phyloP scores from a whole-genome alignment of 2,888 invertebrate species.

The Ophraella communa region DNA sequence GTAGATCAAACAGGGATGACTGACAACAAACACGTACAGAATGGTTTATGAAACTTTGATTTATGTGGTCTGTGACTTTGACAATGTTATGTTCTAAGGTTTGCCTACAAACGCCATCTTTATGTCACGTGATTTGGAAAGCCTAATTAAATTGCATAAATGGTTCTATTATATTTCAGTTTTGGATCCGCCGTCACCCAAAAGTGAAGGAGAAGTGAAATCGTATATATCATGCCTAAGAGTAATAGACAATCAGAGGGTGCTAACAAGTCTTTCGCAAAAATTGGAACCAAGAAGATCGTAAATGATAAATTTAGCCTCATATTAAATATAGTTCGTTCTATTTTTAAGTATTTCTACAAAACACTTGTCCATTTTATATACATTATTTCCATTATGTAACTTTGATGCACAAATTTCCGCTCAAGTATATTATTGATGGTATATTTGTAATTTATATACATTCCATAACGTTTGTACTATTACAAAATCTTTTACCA shows the following conservation, averaged over 20 bases:
- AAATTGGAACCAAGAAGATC: slow-evolving; percentile 73
- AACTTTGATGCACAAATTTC: neutral
- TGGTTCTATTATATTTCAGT: slow-evolving; percentile 60
- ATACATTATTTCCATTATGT: neutral
- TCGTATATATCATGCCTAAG: slow-evolving; percentile 75
- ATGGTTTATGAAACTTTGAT: too few relatives aligned
- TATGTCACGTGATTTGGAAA: too few relatives aligned
- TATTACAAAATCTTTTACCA: neutral
- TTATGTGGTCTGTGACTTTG: too few relatives aligned
- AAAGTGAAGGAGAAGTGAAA: slow-evolving; percentile 73
- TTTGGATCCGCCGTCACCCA: slow-evolving; percentile 73
- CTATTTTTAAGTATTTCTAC: neutral
- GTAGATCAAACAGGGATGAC: too few relatives aligned
- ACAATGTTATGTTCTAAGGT: too few relatives aligned
- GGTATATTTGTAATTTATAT: neutral
- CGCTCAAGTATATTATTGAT: neutral
- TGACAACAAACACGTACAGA: too few relatives aligned
- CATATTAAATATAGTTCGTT: slow-evolving; percentile 16
- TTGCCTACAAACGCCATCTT: too few relatives aligned
- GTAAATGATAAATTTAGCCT: slow-evolving; percentile 50
- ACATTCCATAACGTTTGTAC: neutral
- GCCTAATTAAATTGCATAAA: neutral
- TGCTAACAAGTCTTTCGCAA: slow-evolving; percentile 78
- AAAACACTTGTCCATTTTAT: slow-evolving; percentile 11
- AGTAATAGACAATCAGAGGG: slow-evolving; percentile 81